Evolutionary conservation across 1,140 invertebrate species (phyloP).

Genomic region (Diabrotica virgifera): DNA sequence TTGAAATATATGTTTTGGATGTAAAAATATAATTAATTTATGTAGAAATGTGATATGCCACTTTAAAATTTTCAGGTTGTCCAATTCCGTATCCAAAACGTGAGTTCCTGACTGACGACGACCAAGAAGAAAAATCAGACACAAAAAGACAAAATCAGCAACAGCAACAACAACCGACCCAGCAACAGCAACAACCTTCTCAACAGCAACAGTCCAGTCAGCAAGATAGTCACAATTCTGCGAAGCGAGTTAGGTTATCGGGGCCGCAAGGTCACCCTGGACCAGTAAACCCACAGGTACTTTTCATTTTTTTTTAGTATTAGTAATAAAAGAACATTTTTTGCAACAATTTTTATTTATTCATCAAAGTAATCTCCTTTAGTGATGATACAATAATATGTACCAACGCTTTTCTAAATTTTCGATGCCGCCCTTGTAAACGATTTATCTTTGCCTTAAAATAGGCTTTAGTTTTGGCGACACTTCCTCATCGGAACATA

Average conservation of each 20-base stretch:
- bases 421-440: too few relatives aligned
- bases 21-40: background rate
- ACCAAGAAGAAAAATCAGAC: constrained; percentile 92
- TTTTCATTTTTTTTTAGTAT: constrained; percentile 8
- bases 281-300: constrained; percentile 41
- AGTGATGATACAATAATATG: too few relatives aligned
- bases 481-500: too few relatives aligned
- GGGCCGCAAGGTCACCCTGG: constrained; percentile 41
- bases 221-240: constrained; percentile 44
- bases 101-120: constrained; percentile 97
- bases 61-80: constrained; percentile 65
- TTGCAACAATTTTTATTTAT: too few relatives aligned
- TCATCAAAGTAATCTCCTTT: too few relatives aligned
- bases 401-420: too few relatives aligned
- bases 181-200: constrained; percentile 43
- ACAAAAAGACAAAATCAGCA: constrained; percentile 80
- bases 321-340: too few relatives aligned
- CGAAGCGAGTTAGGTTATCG: constrained; percentile 60
- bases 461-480: too few relatives aligned
- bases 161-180: constrained; percentile 54
- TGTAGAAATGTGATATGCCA: background rate
- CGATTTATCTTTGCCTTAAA: too few relatives aligned
- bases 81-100: constrained; percentile 98
- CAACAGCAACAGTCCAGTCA: constrained; percentile 45
- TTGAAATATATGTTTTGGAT: background rate